Conservation (phyloP, 2,888 invertebrate genomes). For the Agriopis aurantiaria region DNA sequence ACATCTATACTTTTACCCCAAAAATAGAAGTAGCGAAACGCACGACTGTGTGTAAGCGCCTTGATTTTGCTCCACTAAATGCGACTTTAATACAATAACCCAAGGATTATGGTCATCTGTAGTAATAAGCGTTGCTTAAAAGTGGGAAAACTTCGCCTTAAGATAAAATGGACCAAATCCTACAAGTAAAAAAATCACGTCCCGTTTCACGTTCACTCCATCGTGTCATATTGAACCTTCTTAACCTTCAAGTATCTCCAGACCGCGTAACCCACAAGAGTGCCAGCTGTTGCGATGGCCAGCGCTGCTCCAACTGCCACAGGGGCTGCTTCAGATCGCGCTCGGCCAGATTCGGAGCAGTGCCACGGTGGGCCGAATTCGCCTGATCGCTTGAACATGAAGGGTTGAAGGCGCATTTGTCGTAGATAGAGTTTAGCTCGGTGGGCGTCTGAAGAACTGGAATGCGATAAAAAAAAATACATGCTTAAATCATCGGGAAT, state of each 20-base stretch:
- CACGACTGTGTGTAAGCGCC: too few species aligned
- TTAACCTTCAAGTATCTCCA: conserved; percentile 95
- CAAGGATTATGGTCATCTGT: too few species aligned
- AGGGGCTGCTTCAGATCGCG: conserved; percentile 94
- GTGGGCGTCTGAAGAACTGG: conserved; percentile 74
- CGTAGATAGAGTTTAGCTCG: conserved; percentile 89
- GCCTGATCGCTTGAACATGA: conserved; percentile 93
- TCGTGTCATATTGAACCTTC: conserved; percentile 96
- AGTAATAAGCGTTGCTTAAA: too few species aligned
- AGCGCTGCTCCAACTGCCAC: conserved; percentile 90
- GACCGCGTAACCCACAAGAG: conserved; percentile 94
- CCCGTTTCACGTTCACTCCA: conserved; percentile 87
- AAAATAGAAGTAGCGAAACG: too few species aligned
- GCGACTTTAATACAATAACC: too few species aligned
- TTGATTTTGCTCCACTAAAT: too few species aligned
- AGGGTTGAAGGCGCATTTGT: conserved; percentile 93
- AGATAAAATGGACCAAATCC: neutral
- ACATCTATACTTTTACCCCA: too few species aligned
- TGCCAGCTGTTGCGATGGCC: conserved; percentile 92
- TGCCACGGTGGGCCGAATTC: conserved; percentile 90
- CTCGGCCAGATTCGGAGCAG: conserved; percentile 82
- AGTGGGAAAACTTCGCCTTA: too few species aligned
- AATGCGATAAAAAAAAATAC: conserved; percentile 22
- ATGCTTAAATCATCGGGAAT: too few species aligned
- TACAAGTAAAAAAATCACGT: neutral